These are phyloP conservation scores for Aporophyla nigra DNA, from an alignment of 2,888 invertebrate species.

Conservation along the genomic window DNA sequence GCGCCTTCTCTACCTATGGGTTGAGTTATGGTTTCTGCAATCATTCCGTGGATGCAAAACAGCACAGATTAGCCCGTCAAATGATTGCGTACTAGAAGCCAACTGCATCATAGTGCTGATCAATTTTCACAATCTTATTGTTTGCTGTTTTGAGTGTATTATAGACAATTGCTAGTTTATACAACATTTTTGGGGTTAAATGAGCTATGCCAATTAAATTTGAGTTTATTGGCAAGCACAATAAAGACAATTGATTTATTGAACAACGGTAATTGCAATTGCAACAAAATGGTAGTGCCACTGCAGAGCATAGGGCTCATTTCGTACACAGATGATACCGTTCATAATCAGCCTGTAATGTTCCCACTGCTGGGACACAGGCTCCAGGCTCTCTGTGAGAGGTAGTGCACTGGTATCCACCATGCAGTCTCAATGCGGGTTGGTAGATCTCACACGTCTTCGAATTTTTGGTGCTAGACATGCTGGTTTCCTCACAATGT, in stretches of 20 bases:
- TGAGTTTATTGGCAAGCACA: not conserved
- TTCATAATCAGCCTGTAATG: not conserved
- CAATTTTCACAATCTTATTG: not conserved
- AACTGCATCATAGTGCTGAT: not conserved
- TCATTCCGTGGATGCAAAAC: too few relatives aligned
- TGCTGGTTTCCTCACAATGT: too few relatives aligned
- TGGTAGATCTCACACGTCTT: too few relatives aligned
- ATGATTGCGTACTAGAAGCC: not conserved
- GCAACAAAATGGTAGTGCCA: not conserved
- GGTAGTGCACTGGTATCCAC: too few relatives aligned
- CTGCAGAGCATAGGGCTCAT: not conserved
- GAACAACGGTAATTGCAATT: not conserved
- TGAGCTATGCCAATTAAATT: not conserved
- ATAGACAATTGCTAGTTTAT: not conserved
- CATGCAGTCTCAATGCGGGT: too few relatives aligned
- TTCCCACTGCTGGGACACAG: too few relatives aligned
- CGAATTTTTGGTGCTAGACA: too few relatives aligned
- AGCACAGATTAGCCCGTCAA: not conserved
- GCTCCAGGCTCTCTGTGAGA: too few relatives aligned
- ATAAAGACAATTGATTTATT: not conserved
- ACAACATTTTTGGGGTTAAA: not conserved
- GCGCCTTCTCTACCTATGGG: too few relatives aligned
- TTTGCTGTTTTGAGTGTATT: not conserved
- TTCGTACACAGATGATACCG: not conserved
- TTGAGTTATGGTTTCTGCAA: too few relatives aligned